Evolutionary conservation across 2,888 invertebrate species (phyloP).

Genomic region (Aphelenchoides bicaudatus): DNA sequence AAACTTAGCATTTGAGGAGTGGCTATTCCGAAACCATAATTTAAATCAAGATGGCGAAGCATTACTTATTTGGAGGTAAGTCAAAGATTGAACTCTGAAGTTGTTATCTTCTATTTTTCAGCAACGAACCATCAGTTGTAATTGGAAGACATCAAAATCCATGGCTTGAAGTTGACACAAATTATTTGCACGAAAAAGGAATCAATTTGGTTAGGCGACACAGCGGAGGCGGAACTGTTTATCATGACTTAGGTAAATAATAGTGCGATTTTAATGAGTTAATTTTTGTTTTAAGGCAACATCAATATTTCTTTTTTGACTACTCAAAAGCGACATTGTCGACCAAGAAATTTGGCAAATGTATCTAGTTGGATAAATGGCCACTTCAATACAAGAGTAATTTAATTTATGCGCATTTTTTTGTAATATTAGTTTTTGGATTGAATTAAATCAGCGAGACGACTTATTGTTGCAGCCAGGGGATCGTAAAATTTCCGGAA

Average conservation of each 20-base stretch:
- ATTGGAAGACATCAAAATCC: constrained; percentile 95
- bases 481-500: constrained; percentile 73
- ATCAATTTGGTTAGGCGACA: constrained; percentile 73
- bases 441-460: constrained; percentile 68
- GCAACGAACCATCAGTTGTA: constrained; percentile 85
- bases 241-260: constrained; percentile 77
- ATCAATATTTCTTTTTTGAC: constrained; percentile 88
- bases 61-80: constrained; percentile 77
- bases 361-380: constrained; percentile 78
- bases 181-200: constrained; percentile 69
- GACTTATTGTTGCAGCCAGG: constrained; percentile 72
- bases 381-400: constrained; percentile 75
- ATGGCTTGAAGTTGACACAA: constrained; percentile 83
- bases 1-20: constrained; percentile 91
- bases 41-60: constrained; percentile 75
- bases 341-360: constrained; percentile 81
- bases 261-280: not conserved
- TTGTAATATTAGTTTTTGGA: constrained; percentile 14
- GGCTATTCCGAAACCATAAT: constrained; percentile 84
- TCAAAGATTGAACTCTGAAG: constrained; percentile 2
- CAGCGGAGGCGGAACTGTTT: constrained; percentile 92
- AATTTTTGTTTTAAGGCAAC: constrained; percentile 65
- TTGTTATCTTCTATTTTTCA: constrained; percentile 15
- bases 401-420: constrained; percentile 12
- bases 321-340: constrained; percentile 75